Conservation (phyloP, 2,888 invertebrate species). For the Aphrophora alni region DNA sequence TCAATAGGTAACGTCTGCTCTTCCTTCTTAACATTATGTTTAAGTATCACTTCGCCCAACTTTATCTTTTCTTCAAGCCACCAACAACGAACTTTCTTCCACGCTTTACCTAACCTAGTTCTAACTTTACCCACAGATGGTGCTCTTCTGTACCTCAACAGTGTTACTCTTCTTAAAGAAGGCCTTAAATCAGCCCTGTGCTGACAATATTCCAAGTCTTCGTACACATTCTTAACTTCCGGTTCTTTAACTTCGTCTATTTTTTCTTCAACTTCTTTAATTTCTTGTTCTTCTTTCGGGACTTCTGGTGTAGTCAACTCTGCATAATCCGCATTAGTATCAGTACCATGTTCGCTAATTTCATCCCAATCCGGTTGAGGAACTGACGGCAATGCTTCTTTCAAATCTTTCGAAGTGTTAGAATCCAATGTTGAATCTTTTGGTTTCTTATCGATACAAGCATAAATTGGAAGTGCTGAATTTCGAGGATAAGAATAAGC, state of each 20-base stretch:
- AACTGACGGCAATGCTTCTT: slow-evolving; percentile 10
- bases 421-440: slow-evolving; percentile 24
- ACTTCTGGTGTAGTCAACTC: slow-evolving; percentile 31
- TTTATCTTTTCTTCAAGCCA: slow-evolving; percentile 48
- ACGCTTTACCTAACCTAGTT: slow-evolving; percentile 45
- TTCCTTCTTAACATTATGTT: slow-evolving; percentile 45
- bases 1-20: slow-evolving; percentile 31
- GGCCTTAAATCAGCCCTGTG: slow-evolving; percentile 42
- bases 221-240: slow-evolving; percentile 32
- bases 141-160: slow-evolving; percentile 36
- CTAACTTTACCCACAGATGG: slow-evolving; percentile 37
- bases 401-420: slow-evolving; percentile 9
- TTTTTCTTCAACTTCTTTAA: neutral
- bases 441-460: slow-evolving; percentile 7
- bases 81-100: slow-evolving; percentile 49
- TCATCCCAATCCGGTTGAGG: slow-evolving; percentile 39
- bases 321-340: slow-evolving; percentile 35
- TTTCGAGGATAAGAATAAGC: slow-evolving; percentile 27
- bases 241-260: neutral
- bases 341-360: slow-evolving; percentile 19
- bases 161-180: slow-evolving; percentile 37
- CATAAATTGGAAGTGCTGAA: slow-evolving; percentile 23
- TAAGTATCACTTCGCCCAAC: slow-evolving; percentile 44
- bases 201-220: slow-evolving; percentile 45
- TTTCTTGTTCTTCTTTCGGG: neutral